These are phyloP conservation scores for Perdita meconis DNA, from an alignment of 2,888 invertebrate species.

Conservation along the genomic window DNA sequence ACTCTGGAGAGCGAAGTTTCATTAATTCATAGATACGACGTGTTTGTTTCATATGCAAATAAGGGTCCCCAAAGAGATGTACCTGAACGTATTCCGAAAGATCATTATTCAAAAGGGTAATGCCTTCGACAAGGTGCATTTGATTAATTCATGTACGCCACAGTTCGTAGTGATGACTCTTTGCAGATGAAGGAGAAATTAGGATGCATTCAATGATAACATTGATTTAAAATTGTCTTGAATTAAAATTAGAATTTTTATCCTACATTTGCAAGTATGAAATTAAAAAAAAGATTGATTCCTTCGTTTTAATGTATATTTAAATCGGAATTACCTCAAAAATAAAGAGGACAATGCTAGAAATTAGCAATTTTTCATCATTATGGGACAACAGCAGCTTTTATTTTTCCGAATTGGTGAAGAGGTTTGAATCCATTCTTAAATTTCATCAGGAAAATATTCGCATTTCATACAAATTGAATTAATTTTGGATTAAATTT, in stretches of 20 bases:
- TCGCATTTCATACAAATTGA: too few relatives aligned
- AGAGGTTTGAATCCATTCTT: too few relatives aligned
- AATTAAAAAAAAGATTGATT: too few relatives aligned
- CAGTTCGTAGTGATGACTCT: background rate
- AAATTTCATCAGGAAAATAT: too few relatives aligned
- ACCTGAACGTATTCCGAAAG: slow-evolving; percentile 22
- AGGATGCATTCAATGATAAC: slow-evolving; percentile 6
- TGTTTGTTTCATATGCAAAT: slow-evolving; percentile 36
- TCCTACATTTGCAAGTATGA: too few relatives aligned
- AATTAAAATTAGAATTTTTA: background rate
- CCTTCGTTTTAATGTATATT: too few relatives aligned
- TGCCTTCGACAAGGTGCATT: slow-evolving; percentile 33
- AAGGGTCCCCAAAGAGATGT: slow-evolving; percentile 1
- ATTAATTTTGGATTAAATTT: too few relatives aligned
- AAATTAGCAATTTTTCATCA: too few relatives aligned
- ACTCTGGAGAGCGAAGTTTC: slow-evolving; percentile 16
- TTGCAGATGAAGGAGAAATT: background rate
- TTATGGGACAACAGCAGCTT: too few relatives aligned
- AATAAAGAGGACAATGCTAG: too few relatives aligned
- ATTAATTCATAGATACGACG: slow-evolving; percentile 21
- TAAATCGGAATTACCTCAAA: too few relatives aligned
- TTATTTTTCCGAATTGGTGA: too few relatives aligned
- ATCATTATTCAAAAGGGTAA: slow-evolving; percentile 41
- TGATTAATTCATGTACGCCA: slow-evolving; percentile 26
- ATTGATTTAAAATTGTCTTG: background rate